These are phyloP conservation scores for Neodon shergylaensis DNA, from an alignment of 2,113 vertebrate genomes.

Conservation along the genomic window DNA sequence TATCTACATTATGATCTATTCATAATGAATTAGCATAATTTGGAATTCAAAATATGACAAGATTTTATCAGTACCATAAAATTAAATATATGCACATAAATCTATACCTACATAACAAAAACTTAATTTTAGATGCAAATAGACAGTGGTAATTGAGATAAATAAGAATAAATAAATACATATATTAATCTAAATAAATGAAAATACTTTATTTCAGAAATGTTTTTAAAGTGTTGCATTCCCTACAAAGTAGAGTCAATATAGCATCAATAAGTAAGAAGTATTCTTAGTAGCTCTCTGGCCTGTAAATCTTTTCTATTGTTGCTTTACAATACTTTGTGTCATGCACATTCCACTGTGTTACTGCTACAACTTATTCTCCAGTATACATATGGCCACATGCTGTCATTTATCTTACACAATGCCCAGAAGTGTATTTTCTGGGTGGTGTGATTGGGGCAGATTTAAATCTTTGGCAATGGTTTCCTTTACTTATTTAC, in stretches of 20 bases:
- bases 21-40: neutral
- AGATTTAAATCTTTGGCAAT: neutral
- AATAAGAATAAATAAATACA: neutral
- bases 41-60: neutral
- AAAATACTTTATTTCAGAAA: neutral
- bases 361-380: neutral
- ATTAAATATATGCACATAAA: neutral
- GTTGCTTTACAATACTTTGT: neutral
- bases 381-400: neutral
- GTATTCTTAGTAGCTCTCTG: neutral
- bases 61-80: neutral
- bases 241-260: neutral
- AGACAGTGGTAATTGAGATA: neutral
- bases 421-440: neutral
- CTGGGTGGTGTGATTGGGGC: neutral
- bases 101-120: no score
- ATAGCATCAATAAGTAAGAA: neutral
- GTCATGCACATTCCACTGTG: neutral
- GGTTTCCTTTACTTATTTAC: neutral
- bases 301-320: neutral
- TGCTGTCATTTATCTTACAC: neutral
- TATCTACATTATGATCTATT: neutral
- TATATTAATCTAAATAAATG: neutral
- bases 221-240: neutral
- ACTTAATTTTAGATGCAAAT: neutral